phyloP scores from a whole-genome alignment of 2,888 invertebrate genomes.

The Synanthedon myopaeformis region DNA sequence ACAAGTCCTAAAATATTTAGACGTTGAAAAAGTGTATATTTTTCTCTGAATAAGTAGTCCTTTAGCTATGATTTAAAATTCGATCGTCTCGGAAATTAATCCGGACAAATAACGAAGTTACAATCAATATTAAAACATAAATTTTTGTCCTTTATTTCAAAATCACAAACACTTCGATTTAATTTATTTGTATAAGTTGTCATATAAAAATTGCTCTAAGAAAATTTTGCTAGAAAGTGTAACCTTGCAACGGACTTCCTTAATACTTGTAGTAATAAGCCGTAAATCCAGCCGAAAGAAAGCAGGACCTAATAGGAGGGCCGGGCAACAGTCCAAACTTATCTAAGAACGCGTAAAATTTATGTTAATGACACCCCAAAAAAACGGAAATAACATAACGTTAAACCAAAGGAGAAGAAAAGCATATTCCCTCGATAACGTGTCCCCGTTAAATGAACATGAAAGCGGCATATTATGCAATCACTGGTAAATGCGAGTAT shows the following conservation, averaged over 20 bases:
- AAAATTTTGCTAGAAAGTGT: no score
- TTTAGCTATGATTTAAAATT: no score
- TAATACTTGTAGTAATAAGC: constrained; percentile 24
- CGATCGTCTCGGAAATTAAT: no score
- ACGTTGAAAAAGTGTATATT: no score
- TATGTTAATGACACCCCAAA: constrained; percentile 52
- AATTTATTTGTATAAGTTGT: no score
- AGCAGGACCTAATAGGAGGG: constrained; percentile 37
- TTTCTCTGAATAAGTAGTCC: no score
- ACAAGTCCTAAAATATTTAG: no score
- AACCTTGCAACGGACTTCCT: neutral
- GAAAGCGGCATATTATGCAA: constrained; percentile 20
- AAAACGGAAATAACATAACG: constrained; percentile 44
- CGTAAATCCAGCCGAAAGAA: constrained; percentile 35
- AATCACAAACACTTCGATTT: no score
- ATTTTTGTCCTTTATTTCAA: no score
- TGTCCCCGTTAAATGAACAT: constrained; percentile 41
- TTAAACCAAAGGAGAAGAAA: constrained; percentile 37
- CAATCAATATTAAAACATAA: no score
- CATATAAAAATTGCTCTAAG: no score
- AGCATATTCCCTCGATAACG: constrained; percentile 40
- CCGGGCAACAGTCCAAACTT: constrained; percentile 47
- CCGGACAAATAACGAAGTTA: no score
- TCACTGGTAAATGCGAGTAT: constrained; percentile 2
- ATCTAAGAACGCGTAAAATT: constrained; percentile 54